Percentiles rank a stretch among this genome's conserved stretches.
Evolutionary conservation across 1,140 invertebrate species (phyloP).

Genomic region (Temnothorax longispinosus): DNA sequence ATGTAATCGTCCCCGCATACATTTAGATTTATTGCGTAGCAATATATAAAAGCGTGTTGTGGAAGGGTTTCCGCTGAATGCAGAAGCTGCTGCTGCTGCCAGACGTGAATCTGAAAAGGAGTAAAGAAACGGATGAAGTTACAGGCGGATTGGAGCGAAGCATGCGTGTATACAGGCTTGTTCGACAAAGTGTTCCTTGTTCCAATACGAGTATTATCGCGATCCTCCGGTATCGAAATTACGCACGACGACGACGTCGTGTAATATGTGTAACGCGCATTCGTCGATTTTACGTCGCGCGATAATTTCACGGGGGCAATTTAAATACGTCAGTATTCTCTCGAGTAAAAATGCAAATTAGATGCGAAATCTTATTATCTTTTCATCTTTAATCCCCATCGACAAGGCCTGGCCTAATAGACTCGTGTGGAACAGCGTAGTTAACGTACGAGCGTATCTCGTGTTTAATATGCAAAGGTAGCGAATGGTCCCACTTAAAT

Average conservation of each 20-base stretch:
- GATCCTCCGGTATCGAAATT: conserved; percentile 30
- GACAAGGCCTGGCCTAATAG: conserved; percentile 2
- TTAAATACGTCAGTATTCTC: neutral
- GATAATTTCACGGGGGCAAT: neutral
- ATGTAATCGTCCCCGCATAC: neutral
- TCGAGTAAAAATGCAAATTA: neutral
- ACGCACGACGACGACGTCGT: neutral
- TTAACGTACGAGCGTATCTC: neutral
- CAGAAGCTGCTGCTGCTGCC: conserved; percentile 1
- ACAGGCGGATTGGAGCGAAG: conserved; percentile 1
- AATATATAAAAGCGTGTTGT: neutral
- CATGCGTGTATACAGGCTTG: neutral
- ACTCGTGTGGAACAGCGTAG: neutral
- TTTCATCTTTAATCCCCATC: conserved; percentile 6
- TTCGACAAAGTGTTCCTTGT: conserved; percentile 60
- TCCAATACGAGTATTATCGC: neutral
- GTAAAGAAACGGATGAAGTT: conserved; percentile 32
- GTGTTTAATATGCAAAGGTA: conserved; percentile 37
- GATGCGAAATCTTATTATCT: neutral
- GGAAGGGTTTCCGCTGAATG: neutral
- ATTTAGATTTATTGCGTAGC: neutral
- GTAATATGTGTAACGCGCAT: neutral
- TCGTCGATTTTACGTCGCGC: neutral
- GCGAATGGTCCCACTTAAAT: conserved; percentile 13
- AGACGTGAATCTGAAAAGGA: conserved; percentile 20